phyloP scores from a whole-genome alignment of 2,113 vertebrate genomes.

The Xenotilapia leptura region DNA sequence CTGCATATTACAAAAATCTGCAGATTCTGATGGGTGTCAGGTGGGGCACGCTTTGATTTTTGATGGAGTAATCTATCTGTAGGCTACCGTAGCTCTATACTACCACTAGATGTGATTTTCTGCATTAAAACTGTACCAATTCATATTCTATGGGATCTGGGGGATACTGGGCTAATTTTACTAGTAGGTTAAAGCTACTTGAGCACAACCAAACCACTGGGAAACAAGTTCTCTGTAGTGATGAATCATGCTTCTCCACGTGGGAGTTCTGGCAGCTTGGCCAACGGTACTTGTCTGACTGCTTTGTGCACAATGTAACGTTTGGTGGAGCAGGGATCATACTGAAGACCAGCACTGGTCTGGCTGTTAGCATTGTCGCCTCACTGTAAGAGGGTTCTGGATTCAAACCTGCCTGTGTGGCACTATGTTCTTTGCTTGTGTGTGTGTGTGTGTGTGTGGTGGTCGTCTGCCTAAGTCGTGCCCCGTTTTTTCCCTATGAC shows the following conservation, averaged over 20 bases:
- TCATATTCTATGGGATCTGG: neutral
- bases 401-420: neutral
- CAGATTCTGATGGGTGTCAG: neutral
- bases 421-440: neutral
- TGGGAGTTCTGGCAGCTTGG: neutral
- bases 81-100: neutral
- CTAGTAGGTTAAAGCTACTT: neutral
- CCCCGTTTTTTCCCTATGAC: fast-evolving
- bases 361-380: neutral
- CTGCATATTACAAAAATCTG: neutral
- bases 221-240: neutral
- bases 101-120: neutral
- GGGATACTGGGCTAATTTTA: neutral
- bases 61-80: neutral
- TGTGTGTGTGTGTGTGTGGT: neutral
- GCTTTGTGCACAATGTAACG: neutral
- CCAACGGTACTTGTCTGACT: neutral
- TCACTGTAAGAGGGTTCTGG: neutral
- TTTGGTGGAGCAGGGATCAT: neutral
- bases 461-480: neutral
- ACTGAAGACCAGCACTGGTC: neutral
- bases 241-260: neutral
- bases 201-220: neutral
- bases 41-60: neutral
- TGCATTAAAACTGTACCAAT: neutral